Percentiles rank a stretch among this genome's conserved stretches.
Conservation (phyloP, 2,797 vertebrate species). For the Limosa lapponica region DNA sequence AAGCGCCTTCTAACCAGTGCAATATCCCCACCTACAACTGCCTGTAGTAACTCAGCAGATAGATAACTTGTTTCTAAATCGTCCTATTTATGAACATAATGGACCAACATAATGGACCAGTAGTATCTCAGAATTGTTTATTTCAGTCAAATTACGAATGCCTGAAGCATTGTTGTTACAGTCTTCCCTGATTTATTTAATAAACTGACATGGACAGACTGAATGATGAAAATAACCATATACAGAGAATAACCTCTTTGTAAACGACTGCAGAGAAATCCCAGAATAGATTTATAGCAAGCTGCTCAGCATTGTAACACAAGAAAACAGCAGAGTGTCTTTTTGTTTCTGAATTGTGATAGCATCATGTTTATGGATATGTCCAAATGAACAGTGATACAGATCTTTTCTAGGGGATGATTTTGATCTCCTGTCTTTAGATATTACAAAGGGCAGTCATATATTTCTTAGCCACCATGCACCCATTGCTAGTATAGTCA, state of each 20-base stretch:
- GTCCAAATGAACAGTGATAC: not conserved
- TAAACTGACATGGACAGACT: slow-evolving; percentile 3
- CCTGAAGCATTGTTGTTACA: not conserved
- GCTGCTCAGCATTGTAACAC: not conserved
- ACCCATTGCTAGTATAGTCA: not conserved
- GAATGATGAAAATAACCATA: slow-evolving; percentile 7
- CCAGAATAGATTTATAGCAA: slow-evolving; percentile 27
- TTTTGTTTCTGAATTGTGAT: not conserved
- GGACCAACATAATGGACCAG: slow-evolving; percentile 8
- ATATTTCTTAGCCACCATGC: not conserved
- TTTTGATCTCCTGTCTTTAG: not conserved
- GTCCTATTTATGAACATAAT: not conserved
- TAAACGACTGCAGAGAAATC: not conserved
- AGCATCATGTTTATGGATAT: not conserved
- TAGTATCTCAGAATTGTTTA: not conserved
- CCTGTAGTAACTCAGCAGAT: not conserved
- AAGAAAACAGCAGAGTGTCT: not conserved
- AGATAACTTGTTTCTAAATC: not conserved
- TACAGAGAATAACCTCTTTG: not conserved
- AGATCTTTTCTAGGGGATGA: not conserved
- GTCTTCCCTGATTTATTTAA: slow-evolving; percentile 37
- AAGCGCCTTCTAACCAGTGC: not conserved
- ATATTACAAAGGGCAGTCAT: not conserved
- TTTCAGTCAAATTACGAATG: slow-evolving; percentile 27
- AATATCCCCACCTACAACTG: not conserved